A percentile compares a stretch with the other conserved stretches of the same genome.
These are phyloP conservation scores for Cheilosia scutellata DNA, from an alignment of 2,888 invertebrate genomes.

Conservation along the genomic window DNA sequence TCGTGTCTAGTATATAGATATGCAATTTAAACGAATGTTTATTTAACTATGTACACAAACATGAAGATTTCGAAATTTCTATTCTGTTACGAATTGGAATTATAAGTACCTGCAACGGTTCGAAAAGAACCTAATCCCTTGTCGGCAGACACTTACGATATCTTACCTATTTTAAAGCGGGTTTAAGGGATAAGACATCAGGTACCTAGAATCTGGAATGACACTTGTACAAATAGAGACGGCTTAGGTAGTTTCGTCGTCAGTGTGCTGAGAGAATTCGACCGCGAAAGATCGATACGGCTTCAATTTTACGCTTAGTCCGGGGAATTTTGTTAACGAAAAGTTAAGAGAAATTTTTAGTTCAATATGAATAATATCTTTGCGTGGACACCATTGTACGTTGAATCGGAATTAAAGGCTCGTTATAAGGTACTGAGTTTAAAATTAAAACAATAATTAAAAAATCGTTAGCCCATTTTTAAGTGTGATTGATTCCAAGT, in stretches of 20 bases:
- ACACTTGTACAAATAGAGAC: constrained; percentile 48
- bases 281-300: constrained; percentile 28
- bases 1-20: not conserved
- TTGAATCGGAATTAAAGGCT: constrained; percentile 34
- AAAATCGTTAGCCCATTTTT: not conserved
- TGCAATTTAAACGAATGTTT: constrained; percentile 33
- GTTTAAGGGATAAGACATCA: constrained; percentile 26
- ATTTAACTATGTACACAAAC: constrained; percentile 53
- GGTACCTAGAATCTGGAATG: not conserved
- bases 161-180: constrained; percentile 15
- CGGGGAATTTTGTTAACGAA: constrained; percentile 3
- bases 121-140: constrained; percentile 28
- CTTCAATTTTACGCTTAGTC: not conserved
- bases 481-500: too few relatives aligned
- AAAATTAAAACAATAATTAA: not conserved
- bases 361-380: constrained; percentile 37
- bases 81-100: constrained; percentile 27
- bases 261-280: constrained; percentile 54
- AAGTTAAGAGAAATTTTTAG: not conserved
- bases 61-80: constrained; percentile 22
- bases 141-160: not conserved
- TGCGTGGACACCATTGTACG: constrained; percentile 43
- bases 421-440: constrained; percentile 48
- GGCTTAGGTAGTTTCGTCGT: not conserved
- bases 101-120: constrained; percentile 20